Percentiles rank a stretch among this genome's conserved stretches.
Evolutionary conservation across 2,113 vertebrate genomes (phyloP).

Genomic region (Hypanus sabinus): DNA sequence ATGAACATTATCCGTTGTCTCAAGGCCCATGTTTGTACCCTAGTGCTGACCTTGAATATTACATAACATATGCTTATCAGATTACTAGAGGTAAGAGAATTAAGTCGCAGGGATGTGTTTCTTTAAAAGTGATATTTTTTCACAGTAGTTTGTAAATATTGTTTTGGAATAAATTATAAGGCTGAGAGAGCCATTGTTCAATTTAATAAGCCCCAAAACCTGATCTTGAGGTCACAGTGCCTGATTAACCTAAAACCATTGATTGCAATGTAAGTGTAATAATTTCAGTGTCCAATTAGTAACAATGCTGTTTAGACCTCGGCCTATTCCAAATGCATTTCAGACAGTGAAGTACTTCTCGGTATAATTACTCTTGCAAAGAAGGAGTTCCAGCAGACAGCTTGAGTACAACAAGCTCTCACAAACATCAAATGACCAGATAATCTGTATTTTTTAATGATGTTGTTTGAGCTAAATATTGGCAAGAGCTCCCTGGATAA

Average conservation of each 20-base stretch:
- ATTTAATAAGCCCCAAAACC: not conserved
- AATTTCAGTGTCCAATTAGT: too few relatives aligned
- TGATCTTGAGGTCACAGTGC: not conserved
- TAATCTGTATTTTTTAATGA: too few relatives aligned
- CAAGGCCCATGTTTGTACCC: slow-evolving; percentile 18
- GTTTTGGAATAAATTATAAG: not conserved
- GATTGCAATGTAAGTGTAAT: too few relatives aligned
- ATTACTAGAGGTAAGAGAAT: slow-evolving; percentile 19
- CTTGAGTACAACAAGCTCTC: too few relatives aligned
- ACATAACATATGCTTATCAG: not conserved
- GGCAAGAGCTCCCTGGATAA: too few relatives aligned
- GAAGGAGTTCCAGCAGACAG: too few relatives aligned
- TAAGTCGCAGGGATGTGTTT: slow-evolving; percentile 11
- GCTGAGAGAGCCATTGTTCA: not conserved
- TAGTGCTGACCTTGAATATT: slow-evolving; percentile 10
- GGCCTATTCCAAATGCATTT: too few relatives aligned
- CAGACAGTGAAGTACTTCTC: too few relatives aligned
- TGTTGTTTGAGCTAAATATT: too few relatives aligned
- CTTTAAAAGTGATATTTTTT: slow-evolving; percentile 1
- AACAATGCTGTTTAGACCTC: too few relatives aligned
- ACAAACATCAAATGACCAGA: too few relatives aligned
- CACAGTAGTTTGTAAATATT: not conserved
- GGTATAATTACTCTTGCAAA: too few relatives aligned
- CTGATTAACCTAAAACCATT: not conserved
- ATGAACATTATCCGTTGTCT: slow-evolving; percentile 6